Conservation (phyloP, 2,797 vertebrate species). For the Malacoctenus gilli region DNA sequence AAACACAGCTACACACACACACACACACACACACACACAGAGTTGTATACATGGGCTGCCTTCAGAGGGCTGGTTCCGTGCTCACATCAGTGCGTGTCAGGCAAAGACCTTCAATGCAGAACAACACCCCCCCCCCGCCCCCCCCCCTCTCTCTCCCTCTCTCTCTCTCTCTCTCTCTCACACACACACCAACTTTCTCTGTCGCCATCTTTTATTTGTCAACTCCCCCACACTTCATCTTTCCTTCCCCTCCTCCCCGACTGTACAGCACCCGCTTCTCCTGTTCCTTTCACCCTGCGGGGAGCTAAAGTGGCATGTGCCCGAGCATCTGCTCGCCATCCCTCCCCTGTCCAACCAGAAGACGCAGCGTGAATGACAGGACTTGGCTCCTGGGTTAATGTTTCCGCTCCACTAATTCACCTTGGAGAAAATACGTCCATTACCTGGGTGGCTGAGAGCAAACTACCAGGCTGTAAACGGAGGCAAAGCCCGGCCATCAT, state of each 20-base stretch:
- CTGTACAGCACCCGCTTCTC: slow-evolving; percentile 36
- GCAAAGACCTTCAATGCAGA: slow-evolving; percentile 22
- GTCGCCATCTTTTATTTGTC: slow-evolving; percentile 43
- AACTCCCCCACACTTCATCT: slow-evolving; percentile 26
- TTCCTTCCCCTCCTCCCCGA: slow-evolving; percentile 13
- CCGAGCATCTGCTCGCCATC: slow-evolving; percentile 74
- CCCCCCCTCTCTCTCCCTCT: too few species aligned
- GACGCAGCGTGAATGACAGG: slow-evolving; percentile 63
- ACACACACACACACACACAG: slow-evolving; percentile 7
- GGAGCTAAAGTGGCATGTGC: slow-evolving; percentile 78
- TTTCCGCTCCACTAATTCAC: slow-evolving; percentile 54
- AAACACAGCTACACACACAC: slow-evolving; percentile 6
- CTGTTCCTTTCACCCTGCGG: slow-evolving; percentile 62
- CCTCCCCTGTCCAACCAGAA: slow-evolving; percentile 59
- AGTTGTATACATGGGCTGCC: neutral
- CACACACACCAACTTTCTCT: slow-evolving; percentile 9
- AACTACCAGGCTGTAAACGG: neutral
- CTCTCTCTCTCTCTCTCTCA: slow-evolving; percentile 10
- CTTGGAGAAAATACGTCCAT: slow-evolving; percentile 36
- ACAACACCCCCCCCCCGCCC: too few species aligned
- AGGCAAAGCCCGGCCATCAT: too few species aligned
- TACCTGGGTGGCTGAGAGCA: slow-evolving; percentile 23
- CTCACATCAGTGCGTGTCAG: slow-evolving; percentile 19
- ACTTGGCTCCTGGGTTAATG: slow-evolving; percentile 56
- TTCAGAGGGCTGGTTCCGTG: slow-evolving; percentile 16